Conservation (phyloP, 30 jellyfish, hydroid and myxozoan species). For the Cassiopea xamachana region DNA sequence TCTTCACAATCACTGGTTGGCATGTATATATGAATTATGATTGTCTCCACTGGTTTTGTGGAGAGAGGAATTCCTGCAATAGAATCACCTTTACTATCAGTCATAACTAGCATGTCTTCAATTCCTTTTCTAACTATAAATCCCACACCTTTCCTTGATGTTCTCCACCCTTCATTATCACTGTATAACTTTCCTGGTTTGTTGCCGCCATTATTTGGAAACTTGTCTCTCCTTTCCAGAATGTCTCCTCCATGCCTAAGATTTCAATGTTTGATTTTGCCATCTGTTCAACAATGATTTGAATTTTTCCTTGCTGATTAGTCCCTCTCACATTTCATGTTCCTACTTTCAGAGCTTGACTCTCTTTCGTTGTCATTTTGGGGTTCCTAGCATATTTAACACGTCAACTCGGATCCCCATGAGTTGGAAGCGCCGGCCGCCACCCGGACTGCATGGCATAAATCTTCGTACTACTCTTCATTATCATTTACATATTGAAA, state of each 20-base stretch:
- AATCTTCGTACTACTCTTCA: background rate
- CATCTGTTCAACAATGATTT: background rate
- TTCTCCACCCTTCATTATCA: background rate
- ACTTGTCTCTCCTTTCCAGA: background rate
- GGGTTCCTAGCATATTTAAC: background rate
- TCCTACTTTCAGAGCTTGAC: background rate
- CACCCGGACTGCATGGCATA: background rate
- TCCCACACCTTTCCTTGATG: background rate
- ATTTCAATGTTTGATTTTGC: background rate
- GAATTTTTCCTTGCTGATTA: background rate
- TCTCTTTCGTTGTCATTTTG: background rate
- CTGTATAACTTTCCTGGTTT: background rate
- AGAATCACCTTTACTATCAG: background rate
- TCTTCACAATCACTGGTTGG: background rate
- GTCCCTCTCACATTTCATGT: background rate
- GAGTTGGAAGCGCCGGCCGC: background rate
- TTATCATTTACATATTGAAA: background rate
- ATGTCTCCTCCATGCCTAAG: background rate
- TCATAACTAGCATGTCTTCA: background rate
- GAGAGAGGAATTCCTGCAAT: background rate
- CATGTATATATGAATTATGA: background rate
- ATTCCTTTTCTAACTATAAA: background rate
- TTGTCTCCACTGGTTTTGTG: background rate
- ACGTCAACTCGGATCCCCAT: background rate
- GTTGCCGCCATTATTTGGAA: background rate